Percentiles rank a stretch among this genome's conserved stretches.
Evolutionary conservation across 1,140 invertebrate genomes (phyloP).

Genomic region (Drosophila tani): DNA sequence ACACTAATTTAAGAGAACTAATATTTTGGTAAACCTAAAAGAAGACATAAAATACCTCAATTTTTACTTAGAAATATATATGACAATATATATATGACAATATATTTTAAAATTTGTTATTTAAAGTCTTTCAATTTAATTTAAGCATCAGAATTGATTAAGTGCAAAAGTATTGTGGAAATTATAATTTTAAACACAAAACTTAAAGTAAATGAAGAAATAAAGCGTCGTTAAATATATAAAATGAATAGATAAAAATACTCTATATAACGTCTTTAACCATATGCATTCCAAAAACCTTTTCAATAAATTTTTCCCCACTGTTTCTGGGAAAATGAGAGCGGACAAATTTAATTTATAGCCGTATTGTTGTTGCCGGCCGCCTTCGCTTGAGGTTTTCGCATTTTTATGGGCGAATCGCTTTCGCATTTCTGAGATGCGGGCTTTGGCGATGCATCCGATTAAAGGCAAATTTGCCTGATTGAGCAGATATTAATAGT

Average conservation of each 20-base stretch:
- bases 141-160: no score
- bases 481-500: slow-evolving; percentile 38
- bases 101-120: no score
- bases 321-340: slow-evolving; percentile 29
- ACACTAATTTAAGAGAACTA: no score
- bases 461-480: slow-evolving; percentile 40
- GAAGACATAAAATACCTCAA: neutral
- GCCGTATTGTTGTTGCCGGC: slow-evolving; percentile 19
- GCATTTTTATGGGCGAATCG: slow-evolving; percentile 20
- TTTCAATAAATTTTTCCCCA: neutral
- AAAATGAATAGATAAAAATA: neutral
- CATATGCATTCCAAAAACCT: no score
- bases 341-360: slow-evolving; percentile 46
- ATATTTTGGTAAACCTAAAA: neutral
- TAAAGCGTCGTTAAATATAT: neutral
- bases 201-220: no score
- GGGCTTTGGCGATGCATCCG: slow-evolving; percentile 38
- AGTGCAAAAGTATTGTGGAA: no score
- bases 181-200: neutral
- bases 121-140: no score
- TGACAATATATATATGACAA: no score
- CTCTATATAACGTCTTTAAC: neutral
- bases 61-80: neutral
- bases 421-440: slow-evolving; percentile 24
- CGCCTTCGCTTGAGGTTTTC: slow-evolving; percentile 26